Percentiles rank a stretch among this genome's conserved stretches.
Conservation (phyloP, 1,140 invertebrate genomes). For the Cherax destructor region DNA sequence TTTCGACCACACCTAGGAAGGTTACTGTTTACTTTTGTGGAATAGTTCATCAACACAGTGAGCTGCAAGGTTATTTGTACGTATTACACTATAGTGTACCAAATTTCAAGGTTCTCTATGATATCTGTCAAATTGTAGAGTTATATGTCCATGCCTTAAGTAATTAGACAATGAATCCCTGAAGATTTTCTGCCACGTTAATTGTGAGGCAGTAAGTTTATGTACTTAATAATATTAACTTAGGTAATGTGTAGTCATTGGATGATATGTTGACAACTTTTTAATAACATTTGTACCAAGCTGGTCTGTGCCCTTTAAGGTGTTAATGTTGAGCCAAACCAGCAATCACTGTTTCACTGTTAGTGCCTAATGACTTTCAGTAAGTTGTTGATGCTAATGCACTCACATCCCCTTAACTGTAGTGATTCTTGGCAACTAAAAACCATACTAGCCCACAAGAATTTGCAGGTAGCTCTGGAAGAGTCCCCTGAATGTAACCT, state of each 20-base stretch:
- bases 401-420: background rate
- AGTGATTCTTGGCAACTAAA: too few relatives aligned
- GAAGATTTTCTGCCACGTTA: background rate
- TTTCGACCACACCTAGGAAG: background rate
- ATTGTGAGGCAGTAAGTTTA: background rate
- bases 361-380: background rate
- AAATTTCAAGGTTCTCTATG: background rate
- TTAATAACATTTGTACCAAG: background rate
- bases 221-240: background rate
- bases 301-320: background rate
- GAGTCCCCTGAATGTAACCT: too few relatives aligned
- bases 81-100: background rate
- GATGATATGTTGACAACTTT: background rate
- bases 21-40: background rate
- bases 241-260: background rate
- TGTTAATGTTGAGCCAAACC: background rate
- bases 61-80: background rate
- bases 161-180: background rate
- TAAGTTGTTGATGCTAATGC: background rate
- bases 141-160: background rate
- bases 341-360: background rate
- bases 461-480: too few relatives aligned
- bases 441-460: too few relatives aligned
- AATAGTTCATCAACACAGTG: background rate
- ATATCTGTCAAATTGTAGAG: background rate